Base-by-base conservation (phyloP, 1,140 invertebrate species). In the Pachyrhynchus sulphureomaculatus region DNA sequence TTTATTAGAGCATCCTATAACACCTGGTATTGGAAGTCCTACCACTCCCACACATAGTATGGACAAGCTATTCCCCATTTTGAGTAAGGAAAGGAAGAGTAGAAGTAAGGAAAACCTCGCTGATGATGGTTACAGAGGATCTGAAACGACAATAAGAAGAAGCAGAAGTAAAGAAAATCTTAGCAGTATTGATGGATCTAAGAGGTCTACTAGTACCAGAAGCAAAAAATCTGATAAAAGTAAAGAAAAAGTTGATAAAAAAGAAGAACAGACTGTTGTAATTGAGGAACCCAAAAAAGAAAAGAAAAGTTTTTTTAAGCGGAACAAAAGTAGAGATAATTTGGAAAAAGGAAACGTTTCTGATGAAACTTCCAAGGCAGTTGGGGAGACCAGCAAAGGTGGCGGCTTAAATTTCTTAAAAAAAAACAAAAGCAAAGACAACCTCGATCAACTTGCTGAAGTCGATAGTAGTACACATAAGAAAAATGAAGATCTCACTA, bases 21-120 rank as follows among this genome's bases (percentile, higher is more conserved):
- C 41, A 4, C 21, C 41, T 20, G 33, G 34, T 23, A 1, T 17
- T 9, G n/a, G 15, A 24, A 54, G 21, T n/a, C 37, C 24, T 17
- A n/a, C 47, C 13, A 29, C 18, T 21, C 13, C 60, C 4, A 12
- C 41, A n/a, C 23, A 18, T 4, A 56, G 17, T 26, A 62, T 62
- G 60, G 60, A 62, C 6, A 62, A 56, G 37, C 36, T 62, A 1
- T 62, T 62, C 32, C 53, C 60, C 13, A 44, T 49, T 12, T 36
- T 56, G n/a, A 33, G 23, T 8, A 60, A 33, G 20, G 51, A 54
- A 18, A 18, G 55, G 10, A 47, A 39, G 18, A 36, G 37, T 15
- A 61, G 45, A 36, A 61, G 58, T 32, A 52, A 23, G 33, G 58
- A 61, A 12, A 47, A 17, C 17, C 23, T 61, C 12, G 47, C 53